Percentiles rank a stretch among this genome's conserved stretches.
Conservation (phyloP, 1,140 invertebrate genomes). For the Penaeus japonicus region DNA sequence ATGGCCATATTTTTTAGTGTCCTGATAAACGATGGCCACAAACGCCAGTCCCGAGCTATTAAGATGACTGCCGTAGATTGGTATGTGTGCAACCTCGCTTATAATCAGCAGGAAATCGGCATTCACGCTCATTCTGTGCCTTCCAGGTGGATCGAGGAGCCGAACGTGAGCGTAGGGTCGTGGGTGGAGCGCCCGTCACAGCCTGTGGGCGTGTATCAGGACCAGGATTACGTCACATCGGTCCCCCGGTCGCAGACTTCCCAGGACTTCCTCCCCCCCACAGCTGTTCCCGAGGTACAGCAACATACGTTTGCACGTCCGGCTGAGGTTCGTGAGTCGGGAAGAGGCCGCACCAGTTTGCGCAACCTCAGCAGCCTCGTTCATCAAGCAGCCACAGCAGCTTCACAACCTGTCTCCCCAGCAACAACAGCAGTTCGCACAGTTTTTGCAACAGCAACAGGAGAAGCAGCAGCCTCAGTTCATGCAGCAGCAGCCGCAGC, state of each 20-base stretch:
- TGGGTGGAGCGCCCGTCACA: conserved; percentile 24
- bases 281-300: not conserved
- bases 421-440: conserved; percentile 32
- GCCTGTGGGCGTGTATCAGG: conserved; percentile 2
- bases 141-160: conserved; percentile 1
- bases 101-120: too few relatives aligned
- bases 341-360: not conserved
- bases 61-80: too few relatives aligned
- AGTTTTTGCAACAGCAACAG: conserved; percentile 31
- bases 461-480: not conserved
- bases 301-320: conserved; percentile 10
- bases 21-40: too few relatives aligned
- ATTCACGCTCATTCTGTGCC: not conserved
- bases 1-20: too few relatives aligned
- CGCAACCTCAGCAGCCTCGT: not conserved
- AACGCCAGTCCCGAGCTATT: too few relatives aligned
- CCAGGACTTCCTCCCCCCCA: not conserved
- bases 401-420: conserved; percentile 29
- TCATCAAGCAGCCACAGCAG: conserved; percentile 16
- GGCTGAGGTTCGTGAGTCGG: not conserved
- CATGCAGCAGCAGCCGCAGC: conserved; percentile 8
- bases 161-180: not conserved
- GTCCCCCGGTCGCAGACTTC: conserved; percentile 35
- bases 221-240: conserved; percentile 24
- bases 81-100: too few relatives aligned